Percentiles rank a stretch among this genome's conserved stretches.
These are phyloP conservation scores for Drepana falcataria DNA, from an alignment of 2,888 invertebrate genomes.

Conservation along the genomic window DNA sequence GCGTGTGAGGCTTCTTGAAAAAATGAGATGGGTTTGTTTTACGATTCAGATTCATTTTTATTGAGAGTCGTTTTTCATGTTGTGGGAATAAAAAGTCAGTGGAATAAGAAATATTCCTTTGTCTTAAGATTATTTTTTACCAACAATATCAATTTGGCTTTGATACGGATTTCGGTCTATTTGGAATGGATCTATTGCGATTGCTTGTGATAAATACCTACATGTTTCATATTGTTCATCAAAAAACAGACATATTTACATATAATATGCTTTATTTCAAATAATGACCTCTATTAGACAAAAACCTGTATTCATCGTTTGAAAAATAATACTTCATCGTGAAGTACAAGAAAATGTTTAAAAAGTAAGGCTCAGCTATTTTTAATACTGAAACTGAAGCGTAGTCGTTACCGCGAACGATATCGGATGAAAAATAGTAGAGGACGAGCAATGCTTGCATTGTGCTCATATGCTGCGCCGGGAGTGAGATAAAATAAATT, in stretches of 20 bases:
- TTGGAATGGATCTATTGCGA: background rate
- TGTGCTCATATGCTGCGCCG: slow-evolving; percentile 15
- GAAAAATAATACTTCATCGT: slow-evolving; percentile 9
- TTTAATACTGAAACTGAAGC: slow-evolving; percentile 38
- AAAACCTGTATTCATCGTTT: too few species aligned
- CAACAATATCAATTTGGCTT: background rate
- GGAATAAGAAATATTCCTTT: slow-evolving; percentile 8
- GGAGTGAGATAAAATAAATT: slow-evolving; percentile 28
- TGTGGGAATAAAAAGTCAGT: slow-evolving; percentile 18
- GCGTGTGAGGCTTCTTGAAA: slow-evolving; percentile 27
- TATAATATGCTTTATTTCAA: too few species aligned
- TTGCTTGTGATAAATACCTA: background rate
- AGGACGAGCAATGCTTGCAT: slow-evolving; percentile 23
- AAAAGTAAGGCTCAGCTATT: slow-evolving; percentile 34
- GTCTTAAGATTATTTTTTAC: background rate
- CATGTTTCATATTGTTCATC: too few species aligned
- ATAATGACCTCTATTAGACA: too few species aligned
- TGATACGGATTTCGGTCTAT: background rate
- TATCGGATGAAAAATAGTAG: slow-evolving; percentile 53
- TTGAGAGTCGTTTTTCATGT: slow-evolving; percentile 32
- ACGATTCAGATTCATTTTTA: slow-evolving; percentile 24
- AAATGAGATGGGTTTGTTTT: slow-evolving; percentile 10
- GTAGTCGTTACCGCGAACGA: slow-evolving; percentile 37
- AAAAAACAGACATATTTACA: too few species aligned
- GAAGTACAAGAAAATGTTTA: slow-evolving; percentile 6